phyloP scores from a whole-genome alignment of 92 coral and sea anemone species.

The Siderastrea radians region DNA sequence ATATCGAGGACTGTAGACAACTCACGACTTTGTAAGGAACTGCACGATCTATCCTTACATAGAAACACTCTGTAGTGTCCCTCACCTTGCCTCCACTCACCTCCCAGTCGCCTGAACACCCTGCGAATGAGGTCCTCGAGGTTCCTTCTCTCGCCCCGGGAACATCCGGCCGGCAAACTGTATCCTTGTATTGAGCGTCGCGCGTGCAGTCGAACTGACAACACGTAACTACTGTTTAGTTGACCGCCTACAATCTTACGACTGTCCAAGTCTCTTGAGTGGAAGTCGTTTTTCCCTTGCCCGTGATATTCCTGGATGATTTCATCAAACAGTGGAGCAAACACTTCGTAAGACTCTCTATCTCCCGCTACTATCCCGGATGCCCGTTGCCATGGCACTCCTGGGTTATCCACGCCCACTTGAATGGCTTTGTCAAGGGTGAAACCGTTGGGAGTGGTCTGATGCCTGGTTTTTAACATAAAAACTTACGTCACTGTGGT shows the following conservation, averaged over 20 bases:
- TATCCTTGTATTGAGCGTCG: conserved; percentile 81
- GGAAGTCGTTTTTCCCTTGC: conserved; percentile 40
- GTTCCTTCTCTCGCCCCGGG: conserved; percentile 69
- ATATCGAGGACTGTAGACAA: too few relatives aligned
- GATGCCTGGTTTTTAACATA: conserved; percentile 24
- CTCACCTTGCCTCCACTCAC: conserved; percentile 54
- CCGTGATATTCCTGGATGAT: conserved; percentile 75
- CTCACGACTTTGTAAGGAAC: too few relatives aligned
- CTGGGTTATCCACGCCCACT: conserved; percentile 84
- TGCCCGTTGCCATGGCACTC: conserved; percentile 79
- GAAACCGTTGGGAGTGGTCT: conserved; percentile 63
- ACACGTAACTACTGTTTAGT: conserved; percentile 51
- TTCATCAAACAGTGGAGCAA: conserved; percentile 77
- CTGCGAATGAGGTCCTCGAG: conserved; percentile 65
- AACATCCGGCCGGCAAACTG: conserved; percentile 74
- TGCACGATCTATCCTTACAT: not conserved
- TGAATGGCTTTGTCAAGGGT: conserved; percentile 84
- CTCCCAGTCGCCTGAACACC: conserved; percentile 74
- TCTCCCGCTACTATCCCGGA: conserved; percentile 91
- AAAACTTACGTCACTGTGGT: not conserved
- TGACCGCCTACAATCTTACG: conserved; percentile 57
- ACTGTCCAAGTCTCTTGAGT: conserved; percentile 64
- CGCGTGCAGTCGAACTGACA: conserved; percentile 65
- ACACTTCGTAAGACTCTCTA: conserved; percentile 71
- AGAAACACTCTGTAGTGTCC: conserved; percentile 22